Percentiles rank a stretch among this genome's conserved stretches.
Conservation (phyloP, 1,140 invertebrate genomes). For the Drosophila cardini region DNA sequence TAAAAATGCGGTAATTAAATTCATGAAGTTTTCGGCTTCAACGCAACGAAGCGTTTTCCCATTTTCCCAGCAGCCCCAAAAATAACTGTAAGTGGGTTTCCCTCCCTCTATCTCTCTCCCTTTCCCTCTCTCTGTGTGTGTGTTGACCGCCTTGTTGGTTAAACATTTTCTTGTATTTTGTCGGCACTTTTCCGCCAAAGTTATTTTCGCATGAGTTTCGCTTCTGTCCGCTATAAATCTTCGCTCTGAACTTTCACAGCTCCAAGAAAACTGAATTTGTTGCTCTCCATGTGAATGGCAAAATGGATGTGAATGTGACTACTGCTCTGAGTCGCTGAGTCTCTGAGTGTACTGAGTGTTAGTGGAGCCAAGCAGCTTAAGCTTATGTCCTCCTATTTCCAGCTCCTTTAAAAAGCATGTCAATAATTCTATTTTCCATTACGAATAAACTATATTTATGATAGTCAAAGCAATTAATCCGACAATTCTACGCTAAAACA, state of each 20-base stretch:
- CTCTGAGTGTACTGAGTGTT: too few relatives aligned
- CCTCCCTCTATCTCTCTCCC: constrained; percentile 16
- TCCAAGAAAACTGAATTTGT: constrained; percentile 23
- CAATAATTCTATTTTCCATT: constrained; percentile 65
- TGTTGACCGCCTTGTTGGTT: constrained; percentile 73
- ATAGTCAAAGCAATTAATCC: constrained; percentile 72
- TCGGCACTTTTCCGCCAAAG: constrained; percentile 81
- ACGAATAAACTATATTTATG: constrained; percentile 46
- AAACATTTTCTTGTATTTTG: constrained; percentile 80
- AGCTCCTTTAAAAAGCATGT: constrained; percentile 52
- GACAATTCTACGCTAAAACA: constrained; percentile 45
- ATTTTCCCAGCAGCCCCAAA: constrained; percentile 36
- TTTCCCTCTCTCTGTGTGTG: constrained; percentile 7
- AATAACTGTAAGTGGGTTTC: constrained; percentile 40
- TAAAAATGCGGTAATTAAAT: constrained; percentile 82
- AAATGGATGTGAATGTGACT: background rate
- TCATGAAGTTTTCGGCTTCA: constrained; percentile 72
- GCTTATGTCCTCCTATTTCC: constrained; percentile 35
- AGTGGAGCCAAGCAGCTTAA: constrained; percentile 59
- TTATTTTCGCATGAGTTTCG: constrained; percentile 77
- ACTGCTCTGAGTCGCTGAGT: too few relatives aligned
- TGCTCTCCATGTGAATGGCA: constrained; percentile 5
- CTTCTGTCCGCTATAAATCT: constrained; percentile 68
- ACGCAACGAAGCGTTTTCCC: constrained; percentile 52
- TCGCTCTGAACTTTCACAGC: constrained; percentile 44